phyloP scores from a whole-genome alignment of 2,888 invertebrate species.

The Mellilla xanthometata region DNA sequence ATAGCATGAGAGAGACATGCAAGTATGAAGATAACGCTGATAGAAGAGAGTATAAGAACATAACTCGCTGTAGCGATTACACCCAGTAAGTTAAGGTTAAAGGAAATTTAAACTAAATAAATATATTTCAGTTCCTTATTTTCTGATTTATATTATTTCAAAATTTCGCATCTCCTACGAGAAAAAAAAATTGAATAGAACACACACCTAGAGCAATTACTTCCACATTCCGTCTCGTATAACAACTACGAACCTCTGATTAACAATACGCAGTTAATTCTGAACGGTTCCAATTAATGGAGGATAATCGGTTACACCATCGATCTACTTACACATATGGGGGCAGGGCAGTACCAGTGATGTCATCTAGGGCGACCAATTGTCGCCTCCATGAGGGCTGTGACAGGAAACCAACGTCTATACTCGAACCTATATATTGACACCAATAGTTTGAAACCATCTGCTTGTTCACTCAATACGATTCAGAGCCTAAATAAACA shows the following conservation, averaged over 20 bases:
- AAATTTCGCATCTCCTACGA: too few species aligned
- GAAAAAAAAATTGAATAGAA: too few species aligned
- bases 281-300: conserved; percentile 24
- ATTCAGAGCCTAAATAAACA: conserved; percentile 7
- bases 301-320: conserved; percentile 31
- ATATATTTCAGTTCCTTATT: too few species aligned
- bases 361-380: conserved; percentile 36
- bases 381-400: conserved; percentile 23
- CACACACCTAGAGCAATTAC: conserved; percentile 10
- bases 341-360: conserved; percentile 36
- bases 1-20: too few species aligned
- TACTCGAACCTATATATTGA: background rate
- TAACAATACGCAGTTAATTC: conserved; percentile 32
- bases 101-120: too few species aligned
- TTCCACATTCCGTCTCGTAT: conserved; percentile 9
- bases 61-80: too few species aligned
- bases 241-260: conserved; percentile 12
- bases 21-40: too few species aligned
- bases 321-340: conserved; percentile 24
- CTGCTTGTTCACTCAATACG: conserved; percentile 6
- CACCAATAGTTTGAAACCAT: background rate
- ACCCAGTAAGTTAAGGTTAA: too few species aligned
- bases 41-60: too few species aligned
- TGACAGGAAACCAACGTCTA: conserved; percentile 5
- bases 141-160: too few species aligned